Base-by-base conservation (phyloP, 37 sponge, comb jelly and placozoan species). In the Amphimedon queenslandica region DNA sequence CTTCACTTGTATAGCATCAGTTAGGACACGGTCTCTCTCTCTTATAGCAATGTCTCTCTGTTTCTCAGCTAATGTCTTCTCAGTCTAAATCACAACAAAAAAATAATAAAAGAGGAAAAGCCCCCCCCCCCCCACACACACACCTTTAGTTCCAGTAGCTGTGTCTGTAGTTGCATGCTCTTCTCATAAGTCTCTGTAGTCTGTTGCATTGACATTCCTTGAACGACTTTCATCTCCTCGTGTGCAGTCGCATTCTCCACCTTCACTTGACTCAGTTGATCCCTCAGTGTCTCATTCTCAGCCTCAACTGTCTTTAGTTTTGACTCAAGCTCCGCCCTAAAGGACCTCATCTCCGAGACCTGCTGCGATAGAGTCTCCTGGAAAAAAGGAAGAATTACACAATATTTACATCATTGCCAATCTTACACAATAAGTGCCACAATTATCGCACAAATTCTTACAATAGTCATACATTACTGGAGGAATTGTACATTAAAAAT, bases 151-250 rank as follows among this genome's bases (percentile, higher is more conserved):
- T 41, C 29, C 21, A 39, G 34, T n/a, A 81, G 69, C 64, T 81
- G 60, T 10, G 84, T 66, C 51, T 83, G 60, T 42, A 83, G 72
- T 57, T 83, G 72, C 28, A 82, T 75, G 18, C 66, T 53, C 58
- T 83, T 75, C 29, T 79, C 66, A 33, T 80, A 89, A 3, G 80
- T 67, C 0, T 71, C 56, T 16, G 80, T 69, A 55, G 75, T 83
- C 60, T 89, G 76, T 32, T 80, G 24, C 70, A 89, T 67, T 28
- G 84, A 79, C 63, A 88, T 75, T 25, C 74, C 75, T 63, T 88
- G 82, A 1, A 83, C 35, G 56, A 80, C 55, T 1, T 79, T 42
- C 16, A 89, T 72, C 67, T 89, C 84, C 1, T 65, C 39, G 8
- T 65, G 42, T 1, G 69, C 55, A 8, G 55, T 56, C 40, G 61